Base-by-base conservation (phyloP, 2,113 vertebrate species). In the Myanophis thanlyinensis region DNA sequence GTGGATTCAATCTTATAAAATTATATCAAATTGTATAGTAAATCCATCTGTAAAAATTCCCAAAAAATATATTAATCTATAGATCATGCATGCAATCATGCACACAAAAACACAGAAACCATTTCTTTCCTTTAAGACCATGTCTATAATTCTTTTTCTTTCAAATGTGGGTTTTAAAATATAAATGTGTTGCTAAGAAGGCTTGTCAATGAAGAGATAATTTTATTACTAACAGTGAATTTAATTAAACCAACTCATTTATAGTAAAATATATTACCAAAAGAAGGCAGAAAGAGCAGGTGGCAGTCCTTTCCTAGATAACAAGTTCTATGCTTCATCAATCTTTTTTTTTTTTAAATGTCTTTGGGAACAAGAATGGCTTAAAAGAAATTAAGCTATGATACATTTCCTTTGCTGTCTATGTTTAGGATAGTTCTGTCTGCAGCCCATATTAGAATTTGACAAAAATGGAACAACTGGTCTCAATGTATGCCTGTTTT, bases 221-320 rank as follows among this genome's bases (percentile, higher is more conserved):
- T 93, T 96, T 95, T 94, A 84, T 94, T 93, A 87, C 80, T 92
- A 94, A 87, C 91, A 67, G 15, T 96, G 95, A 96, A 91, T 91
- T 94, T 94, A 96, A 96, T 97, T 95, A 96, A 94, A 94, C 93
- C 91, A 93, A 6, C 0, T 94, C 93, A 95, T 94, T 90, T 91
- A 73, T 94, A 96, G 95, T 93, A 95, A 95, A 89, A 56, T 73
- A 59, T 80, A 92, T 80, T 90, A 86, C 86, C 88, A 89, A 93
- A 90, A 54, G 88, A 89, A 93, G 92, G 92, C 88, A 5, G 92
- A 93, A 93, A 62, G 86, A 88, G 90, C 67, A 93, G 93, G 62
- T 91, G 67, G 86, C n/a, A 62, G n/a, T 91, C 86, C 87, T 93
- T 91, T 89, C 67, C 62, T 89, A 53, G 40, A 46, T 90, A 93